A percentile compares a stretch with the other conserved stretches of the same genome.
phyloP scores from a whole-genome alignment of 1,140 invertebrate genomes.

The Daktulosphaira vitifoliae region DNA sequence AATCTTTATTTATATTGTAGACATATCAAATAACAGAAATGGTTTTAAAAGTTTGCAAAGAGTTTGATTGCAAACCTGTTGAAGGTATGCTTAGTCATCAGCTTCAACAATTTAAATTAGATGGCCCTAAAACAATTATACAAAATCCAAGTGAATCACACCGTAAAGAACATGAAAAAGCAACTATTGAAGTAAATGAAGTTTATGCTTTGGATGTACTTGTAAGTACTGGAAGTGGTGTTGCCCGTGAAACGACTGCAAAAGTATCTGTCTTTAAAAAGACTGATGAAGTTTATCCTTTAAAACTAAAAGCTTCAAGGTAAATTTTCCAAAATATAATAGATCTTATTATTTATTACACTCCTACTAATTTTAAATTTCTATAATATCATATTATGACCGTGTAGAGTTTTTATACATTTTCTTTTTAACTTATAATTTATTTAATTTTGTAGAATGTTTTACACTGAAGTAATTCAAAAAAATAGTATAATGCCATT shows the following conservation, averaged over 20 bases:
- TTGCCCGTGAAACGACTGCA: constrained; percentile 79
- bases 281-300: constrained; percentile 91
- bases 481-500: constrained; percentile 93
- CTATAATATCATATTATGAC: not conserved
- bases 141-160: constrained; percentile 96
- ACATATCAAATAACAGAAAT: constrained; percentile 86
- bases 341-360: too few species aligned
- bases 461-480: constrained; percentile 86
- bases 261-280: constrained; percentile 97
- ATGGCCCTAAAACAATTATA: constrained; percentile 98
- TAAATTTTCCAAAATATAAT: constrained; percentile 50
- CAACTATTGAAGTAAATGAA: constrained; percentile 91
- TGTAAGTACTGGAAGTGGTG: constrained; percentile 85
- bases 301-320: constrained; percentile 91
- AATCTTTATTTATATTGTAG: too few species aligned
- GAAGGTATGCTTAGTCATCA: constrained; percentile 99
- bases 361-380: too few species aligned
- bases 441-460: constrained; percentile 44
- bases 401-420: not conserved
- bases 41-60: constrained; percentile 85
- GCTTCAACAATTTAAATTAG: constrained; percentile 90
- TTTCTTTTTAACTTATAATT: not conserved
- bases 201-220: constrained; percentile 98
- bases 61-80: constrained; percentile 93
- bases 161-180: constrained; percentile 95